These are phyloP conservation scores for Andricus quercusramuli DNA, from an alignment of 2,888 invertebrate genomes.

Conservation along the genomic window DNA sequence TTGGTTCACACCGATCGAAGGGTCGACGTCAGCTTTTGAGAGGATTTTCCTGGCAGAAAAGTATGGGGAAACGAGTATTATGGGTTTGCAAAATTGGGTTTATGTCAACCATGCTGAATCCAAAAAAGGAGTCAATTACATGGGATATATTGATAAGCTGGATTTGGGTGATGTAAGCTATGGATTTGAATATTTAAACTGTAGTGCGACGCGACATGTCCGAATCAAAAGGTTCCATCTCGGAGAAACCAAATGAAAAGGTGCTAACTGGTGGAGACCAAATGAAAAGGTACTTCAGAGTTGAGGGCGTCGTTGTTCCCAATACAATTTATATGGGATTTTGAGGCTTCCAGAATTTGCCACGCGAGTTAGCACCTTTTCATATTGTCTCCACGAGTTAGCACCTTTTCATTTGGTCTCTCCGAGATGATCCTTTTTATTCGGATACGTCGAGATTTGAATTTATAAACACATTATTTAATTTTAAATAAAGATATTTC, in stretches of 20 bases:
- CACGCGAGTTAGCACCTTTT: too few relatives aligned
- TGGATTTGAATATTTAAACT: neutral
- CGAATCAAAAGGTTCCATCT: too few relatives aligned
- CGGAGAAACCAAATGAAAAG: too few relatives aligned
- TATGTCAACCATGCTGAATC: slow-evolving; percentile 85
- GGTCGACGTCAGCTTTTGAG: slow-evolving; percentile 94
- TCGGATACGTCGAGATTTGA: neutral
- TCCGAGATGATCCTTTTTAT: too few relatives aligned
- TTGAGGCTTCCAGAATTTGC: too few relatives aligned
- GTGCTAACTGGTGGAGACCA: too few relatives aligned
- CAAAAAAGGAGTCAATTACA: slow-evolving; percentile 86
- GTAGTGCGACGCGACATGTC: too few relatives aligned
- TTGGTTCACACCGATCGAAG: slow-evolving; percentile 89
- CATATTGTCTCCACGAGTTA: too few relatives aligned
- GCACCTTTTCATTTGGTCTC: too few relatives aligned
- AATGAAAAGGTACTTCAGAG: too few relatives aligned
- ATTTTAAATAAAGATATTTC: neutral
- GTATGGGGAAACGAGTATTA: slow-evolving; percentile 85
- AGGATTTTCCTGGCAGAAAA: slow-evolving; percentile 94
- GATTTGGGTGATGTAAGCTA: slow-evolving; percentile 85
- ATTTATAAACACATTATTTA: neutral
- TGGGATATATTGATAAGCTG: slow-evolving; percentile 87
- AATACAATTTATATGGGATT: too few relatives aligned
- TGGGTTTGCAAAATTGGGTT: slow-evolving; percentile 94
- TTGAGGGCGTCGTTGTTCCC: too few relatives aligned